Evolutionary conservation across 2,797 vertebrate genomes (phyloP).

Genomic region (Gymnothorax reevesii): DNA sequence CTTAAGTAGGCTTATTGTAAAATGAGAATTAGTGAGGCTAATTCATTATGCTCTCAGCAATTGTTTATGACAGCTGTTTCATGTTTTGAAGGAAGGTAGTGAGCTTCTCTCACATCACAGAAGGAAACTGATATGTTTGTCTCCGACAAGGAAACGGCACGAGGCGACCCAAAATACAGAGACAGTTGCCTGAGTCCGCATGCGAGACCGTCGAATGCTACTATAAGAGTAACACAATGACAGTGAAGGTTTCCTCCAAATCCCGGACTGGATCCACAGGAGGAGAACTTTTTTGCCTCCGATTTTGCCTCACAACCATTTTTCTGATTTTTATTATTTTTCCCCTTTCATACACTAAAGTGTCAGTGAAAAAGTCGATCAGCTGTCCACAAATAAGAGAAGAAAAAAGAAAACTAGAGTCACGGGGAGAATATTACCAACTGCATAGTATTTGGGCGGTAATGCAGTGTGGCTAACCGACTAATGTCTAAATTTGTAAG

Average conservation of each 20-base stretch:
- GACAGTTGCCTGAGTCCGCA: slow-evolving; percentile 47
- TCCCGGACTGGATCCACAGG: slow-evolving; percentile 49
- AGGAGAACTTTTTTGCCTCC: slow-evolving; percentile 11
- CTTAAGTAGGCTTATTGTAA: neutral
- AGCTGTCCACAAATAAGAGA: neutral
- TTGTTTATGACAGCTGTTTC: neutral
- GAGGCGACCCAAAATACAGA: neutral
- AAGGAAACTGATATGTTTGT: neutral
- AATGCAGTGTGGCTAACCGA: neutral
- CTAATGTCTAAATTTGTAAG: neutral
- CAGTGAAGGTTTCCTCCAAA: slow-evolving; percentile 56
- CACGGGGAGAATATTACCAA: neutral
- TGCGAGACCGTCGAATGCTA: slow-evolving; percentile 50
- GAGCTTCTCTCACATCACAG: neutral
- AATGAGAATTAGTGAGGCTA: neutral
- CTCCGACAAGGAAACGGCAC: neutral
- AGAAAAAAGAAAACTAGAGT: neutral
- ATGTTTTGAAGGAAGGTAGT: neutral
- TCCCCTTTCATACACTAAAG: neutral
- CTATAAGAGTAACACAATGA: slow-evolving; percentile 63
- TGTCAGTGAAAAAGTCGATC: neutral
- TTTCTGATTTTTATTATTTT: neutral
- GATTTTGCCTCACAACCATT: neutral
- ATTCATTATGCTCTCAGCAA: neutral
- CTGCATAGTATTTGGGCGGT: neutral